A percentile compares a stretch with the other conserved stretches of the same genome.
Evolutionary conservation across 2,888 invertebrate species (phyloP).

Genomic region (Spodoptera exigua): DNA sequence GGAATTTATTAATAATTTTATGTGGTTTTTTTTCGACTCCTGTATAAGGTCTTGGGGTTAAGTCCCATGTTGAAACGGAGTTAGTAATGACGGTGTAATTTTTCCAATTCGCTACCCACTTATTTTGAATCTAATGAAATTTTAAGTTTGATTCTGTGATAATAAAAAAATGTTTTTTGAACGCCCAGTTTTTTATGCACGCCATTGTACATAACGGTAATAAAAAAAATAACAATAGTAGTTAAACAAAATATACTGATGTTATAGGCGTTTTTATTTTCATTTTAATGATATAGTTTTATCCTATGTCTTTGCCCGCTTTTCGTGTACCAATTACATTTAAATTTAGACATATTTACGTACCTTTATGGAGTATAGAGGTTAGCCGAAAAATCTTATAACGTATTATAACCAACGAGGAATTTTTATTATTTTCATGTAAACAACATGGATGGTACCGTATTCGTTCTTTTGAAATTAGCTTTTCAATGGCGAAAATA

Average conservation of each 20-base stretch:
- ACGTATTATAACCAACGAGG: too few species aligned
- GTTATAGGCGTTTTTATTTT: constrained; percentile 46
- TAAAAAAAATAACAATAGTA: constrained; percentile 19
- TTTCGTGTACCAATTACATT: constrained; percentile 9
- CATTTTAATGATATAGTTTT: constrained; percentile 26
- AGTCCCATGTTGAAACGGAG: too few species aligned
- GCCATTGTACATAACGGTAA: constrained; percentile 22
- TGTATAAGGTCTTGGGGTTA: too few species aligned
- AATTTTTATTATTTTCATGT: too few species aligned
- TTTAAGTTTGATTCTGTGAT: constrained; percentile 32
- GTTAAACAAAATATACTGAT: constrained; percentile 43
- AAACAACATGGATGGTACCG: too few species aligned
- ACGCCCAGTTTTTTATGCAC: constrained; percentile 40
- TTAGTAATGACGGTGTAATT: too few species aligned
- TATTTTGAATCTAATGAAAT: constrained; percentile 15
- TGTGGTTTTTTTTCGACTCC: too few species aligned
- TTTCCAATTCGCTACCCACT: background rate
- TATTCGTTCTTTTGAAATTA: too few species aligned
- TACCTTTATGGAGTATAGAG: too few species aligned
- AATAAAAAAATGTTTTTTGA: constrained; percentile 10
- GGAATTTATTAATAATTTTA: too few species aligned
- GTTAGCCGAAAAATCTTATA: too few species aligned
- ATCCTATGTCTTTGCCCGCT: constrained; percentile 25
- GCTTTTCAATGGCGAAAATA: too few species aligned
- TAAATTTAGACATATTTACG: constrained; percentile 2